phyloP scores from a whole-genome alignment of 2,797 vertebrate species.

The Bufotes viridis region DNA sequence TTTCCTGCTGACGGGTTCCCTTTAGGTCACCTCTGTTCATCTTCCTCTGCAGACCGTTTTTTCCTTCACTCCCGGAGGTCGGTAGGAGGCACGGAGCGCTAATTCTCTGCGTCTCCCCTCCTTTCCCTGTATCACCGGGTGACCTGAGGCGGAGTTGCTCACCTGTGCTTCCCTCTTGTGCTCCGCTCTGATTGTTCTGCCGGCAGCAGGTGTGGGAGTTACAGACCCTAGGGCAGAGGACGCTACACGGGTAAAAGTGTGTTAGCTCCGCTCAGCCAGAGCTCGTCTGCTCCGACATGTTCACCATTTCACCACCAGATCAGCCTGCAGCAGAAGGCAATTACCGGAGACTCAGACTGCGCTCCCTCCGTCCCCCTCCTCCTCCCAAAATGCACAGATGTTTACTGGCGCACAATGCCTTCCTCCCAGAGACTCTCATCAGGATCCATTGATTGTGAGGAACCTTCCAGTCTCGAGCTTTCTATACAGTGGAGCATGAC shows the following conservation, averaged over 20 bases:
- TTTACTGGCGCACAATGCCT: slow-evolving; percentile 27
- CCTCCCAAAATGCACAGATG: slow-evolving; percentile 29
- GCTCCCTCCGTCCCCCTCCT: slow-evolving; percentile 9
- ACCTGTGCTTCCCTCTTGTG: not conserved
- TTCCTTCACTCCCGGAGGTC: not conserved
- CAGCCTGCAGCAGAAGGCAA: slow-evolving; percentile 11
- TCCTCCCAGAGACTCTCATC: slow-evolving; percentile 8
- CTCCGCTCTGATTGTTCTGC: slow-evolving; percentile 40
- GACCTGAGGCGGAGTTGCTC: slow-evolving; percentile 4
- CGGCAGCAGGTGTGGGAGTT: slow-evolving; percentile 43
- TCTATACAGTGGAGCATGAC: not conserved
- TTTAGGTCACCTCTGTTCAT: not conserved
- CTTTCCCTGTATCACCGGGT: slow-evolving; percentile 11
- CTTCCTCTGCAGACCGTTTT: not conserved
- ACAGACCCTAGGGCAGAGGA: slow-evolving; percentile 23
- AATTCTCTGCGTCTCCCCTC: slow-evolving; percentile 25
- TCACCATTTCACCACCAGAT: slow-evolving; percentile 15
- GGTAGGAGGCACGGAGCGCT: not conserved
- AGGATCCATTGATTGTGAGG: not conserved
- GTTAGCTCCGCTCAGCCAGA: slow-evolving; percentile 18
- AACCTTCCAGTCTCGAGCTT: not conserved
- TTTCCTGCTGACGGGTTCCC: no score
- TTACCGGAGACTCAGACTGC: slow-evolving; percentile 8
- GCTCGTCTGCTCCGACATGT: not conserved
- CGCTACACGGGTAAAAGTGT: slow-evolving; percentile 32